Evolutionary conservation across 1,140 invertebrate species (phyloP).

Genomic region (Hyposmocoma kahamanoa): DNA sequence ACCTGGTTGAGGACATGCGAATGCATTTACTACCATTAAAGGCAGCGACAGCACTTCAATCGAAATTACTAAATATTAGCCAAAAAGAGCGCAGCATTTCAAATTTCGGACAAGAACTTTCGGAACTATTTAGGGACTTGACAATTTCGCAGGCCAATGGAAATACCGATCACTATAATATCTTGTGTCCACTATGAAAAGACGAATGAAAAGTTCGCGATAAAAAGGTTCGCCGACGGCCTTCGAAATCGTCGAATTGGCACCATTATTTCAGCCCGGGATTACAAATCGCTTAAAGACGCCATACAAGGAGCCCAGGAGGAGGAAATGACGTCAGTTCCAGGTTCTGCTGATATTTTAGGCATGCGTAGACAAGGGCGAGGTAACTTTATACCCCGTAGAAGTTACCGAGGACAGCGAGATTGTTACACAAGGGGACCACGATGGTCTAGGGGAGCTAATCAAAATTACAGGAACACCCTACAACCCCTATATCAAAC

Average conservation of each 20-base stretch:
- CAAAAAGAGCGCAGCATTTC: not conserved
- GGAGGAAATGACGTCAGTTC: not conserved
- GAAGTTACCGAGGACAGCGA: not conserved
- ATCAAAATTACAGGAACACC: not conserved
- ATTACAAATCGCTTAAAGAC: not conserved
- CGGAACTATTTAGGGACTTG: not conserved
- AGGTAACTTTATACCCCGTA: not conserved
- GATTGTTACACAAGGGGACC: too few species aligned
- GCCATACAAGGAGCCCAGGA: conserved; percentile 2
- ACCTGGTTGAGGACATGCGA: too few species aligned
- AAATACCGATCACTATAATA: not conserved
- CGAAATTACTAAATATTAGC: not conserved
- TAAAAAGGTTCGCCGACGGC: conserved; percentile 5
- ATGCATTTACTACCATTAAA: not conserved
- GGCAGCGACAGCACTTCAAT: not conserved
- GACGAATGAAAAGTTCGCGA: conserved; percentile 4
- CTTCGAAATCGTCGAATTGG: not conserved
- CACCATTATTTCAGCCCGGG: conserved; percentile 3
- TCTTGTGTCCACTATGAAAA: conserved; percentile 5
- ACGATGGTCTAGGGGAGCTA: too few species aligned
- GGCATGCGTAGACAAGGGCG: not conserved
- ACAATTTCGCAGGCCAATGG: conserved; percentile 7
- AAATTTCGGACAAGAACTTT: not conserved
- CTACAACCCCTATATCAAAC: not conserved
- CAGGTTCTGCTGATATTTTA: not conserved